These are phyloP conservation scores for Palaemon carinicauda DNA, from an alignment of 1,140 invertebrate species.

Conservation along the genomic window DNA sequence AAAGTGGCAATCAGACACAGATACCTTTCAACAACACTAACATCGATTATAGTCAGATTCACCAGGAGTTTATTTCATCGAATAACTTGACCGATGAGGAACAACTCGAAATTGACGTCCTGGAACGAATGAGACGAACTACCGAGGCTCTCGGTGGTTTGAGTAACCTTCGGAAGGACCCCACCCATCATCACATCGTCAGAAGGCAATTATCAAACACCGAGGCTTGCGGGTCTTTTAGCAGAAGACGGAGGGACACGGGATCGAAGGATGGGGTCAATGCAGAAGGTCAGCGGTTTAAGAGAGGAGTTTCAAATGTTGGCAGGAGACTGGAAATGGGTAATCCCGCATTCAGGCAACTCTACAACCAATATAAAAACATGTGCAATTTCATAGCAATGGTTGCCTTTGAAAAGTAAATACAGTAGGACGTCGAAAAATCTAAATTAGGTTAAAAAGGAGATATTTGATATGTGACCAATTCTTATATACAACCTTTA, in stretches of 20 bases:
- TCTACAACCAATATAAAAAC: slow-evolving; percentile 32
- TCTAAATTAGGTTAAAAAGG: too few relatives aligned
- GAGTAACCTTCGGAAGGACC: background rate
- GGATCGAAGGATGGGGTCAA: background rate
- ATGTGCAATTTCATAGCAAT: slow-evolving; percentile 38
- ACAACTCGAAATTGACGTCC: background rate
- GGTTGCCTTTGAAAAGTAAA: slow-evolving; percentile 31
- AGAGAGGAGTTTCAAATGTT: background rate
- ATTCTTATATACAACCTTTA: too few relatives aligned
- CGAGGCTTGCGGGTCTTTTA: slow-evolving; percentile 27
- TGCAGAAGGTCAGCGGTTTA: background rate
- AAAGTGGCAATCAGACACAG: too few relatives aligned
- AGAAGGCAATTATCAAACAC: slow-evolving; percentile 1
- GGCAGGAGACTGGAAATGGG: slow-evolving; percentile 31
- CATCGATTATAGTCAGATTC: background rate
- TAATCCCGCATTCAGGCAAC: slow-evolving; percentile 17
- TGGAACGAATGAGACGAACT: slow-evolving; percentile 13
- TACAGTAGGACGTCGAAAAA: too few relatives aligned
- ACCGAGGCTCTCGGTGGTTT: slow-evolving; percentile 7
- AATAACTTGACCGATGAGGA: background rate
- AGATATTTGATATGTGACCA: too few relatives aligned
- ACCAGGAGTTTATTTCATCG: background rate
- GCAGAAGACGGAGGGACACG: slow-evolving; percentile 7
- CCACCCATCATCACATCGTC: slow-evolving; percentile 12
- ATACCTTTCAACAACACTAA: too few relatives aligned